Conservation (phyloP, 2,113 vertebrate genomes). For the Pomatostomus ruficeps region DNA sequence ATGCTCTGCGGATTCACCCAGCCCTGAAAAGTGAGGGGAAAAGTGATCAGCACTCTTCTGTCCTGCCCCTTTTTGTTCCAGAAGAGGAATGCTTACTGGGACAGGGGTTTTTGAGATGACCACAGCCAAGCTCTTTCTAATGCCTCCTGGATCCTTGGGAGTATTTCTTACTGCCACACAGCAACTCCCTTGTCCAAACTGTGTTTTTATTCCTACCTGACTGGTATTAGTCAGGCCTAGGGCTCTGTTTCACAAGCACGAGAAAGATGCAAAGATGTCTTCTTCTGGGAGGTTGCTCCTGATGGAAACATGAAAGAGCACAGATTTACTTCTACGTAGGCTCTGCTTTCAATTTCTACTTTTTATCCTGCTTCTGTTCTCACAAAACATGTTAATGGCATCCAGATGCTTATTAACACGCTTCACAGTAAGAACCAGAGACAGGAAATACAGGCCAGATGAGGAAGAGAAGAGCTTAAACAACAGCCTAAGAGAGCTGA, state of each 20-base stretch:
- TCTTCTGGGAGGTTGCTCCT: background rate
- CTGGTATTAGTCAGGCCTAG: background rate
- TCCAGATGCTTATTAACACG: slow-evolving; percentile 49
- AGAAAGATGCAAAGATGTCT: background rate
- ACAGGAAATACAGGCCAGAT: slow-evolving; percentile 59
- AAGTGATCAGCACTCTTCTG: background rate
- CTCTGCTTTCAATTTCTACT: slow-evolving; percentile 10
- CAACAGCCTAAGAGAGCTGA: background rate
- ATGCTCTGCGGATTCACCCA: background rate
- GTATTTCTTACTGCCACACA: background rate
- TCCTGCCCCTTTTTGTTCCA: background rate
- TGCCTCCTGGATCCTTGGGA: background rate
- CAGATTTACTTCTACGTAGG: background rate
- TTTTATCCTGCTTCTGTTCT: slow-evolving; percentile 40
- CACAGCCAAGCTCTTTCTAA: background rate
- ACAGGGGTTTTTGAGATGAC: background rate
- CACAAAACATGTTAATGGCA: slow-evolving; percentile 29
- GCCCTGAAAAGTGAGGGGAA: background rate
- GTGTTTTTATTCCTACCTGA: background rate
- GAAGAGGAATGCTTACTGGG: background rate
- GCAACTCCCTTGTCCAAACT: background rate
- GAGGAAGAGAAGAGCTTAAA: slow-evolving; percentile 17
- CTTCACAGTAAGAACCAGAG: slow-evolving; percentile 1
- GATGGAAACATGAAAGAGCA: background rate
- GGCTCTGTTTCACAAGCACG: background rate